A percentile compares a stretch with the other conserved stretches of the same genome.
phyloP scores from a whole-genome alignment of 2,888 invertebrate species.

The Orthonevra nobilis region DNA sequence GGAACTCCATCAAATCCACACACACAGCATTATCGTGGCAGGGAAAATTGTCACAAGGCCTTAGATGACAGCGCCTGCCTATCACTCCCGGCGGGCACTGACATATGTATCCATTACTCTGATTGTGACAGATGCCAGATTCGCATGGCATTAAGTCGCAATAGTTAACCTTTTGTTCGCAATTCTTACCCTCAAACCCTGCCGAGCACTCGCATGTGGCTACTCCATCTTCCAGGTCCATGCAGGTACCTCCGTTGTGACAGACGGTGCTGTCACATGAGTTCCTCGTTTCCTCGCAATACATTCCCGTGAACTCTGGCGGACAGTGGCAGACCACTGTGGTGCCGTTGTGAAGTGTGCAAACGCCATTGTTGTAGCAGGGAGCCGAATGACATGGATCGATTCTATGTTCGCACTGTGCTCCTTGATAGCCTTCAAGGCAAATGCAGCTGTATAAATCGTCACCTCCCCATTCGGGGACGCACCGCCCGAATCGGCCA shows the following conservation, averaged over 20 bases:
- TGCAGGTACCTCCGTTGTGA: constrained; percentile 79
- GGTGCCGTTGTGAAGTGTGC: constrained; percentile 76
- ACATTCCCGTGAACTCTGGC: constrained; percentile 80
- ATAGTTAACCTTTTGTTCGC: constrained; percentile 81
- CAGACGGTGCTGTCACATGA: constrained; percentile 75
- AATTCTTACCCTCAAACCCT: constrained; percentile 79
- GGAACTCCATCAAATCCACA: constrained; percentile 78
- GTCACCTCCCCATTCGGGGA: constrained; percentile 74
- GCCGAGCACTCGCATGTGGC: constrained; percentile 73
- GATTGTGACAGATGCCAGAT: constrained; percentile 79
- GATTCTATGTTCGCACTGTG: constrained; percentile 81
- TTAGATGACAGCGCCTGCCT: constrained; percentile 81
- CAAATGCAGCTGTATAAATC: constrained; percentile 81
- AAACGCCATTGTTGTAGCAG: constrained; percentile 82
- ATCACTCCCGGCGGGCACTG: constrained; percentile 81
- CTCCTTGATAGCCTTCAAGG: constrained; percentile 81
- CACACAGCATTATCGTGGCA: constrained; percentile 81
- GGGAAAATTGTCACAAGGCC: constrained; percentile 83
- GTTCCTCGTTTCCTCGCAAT: constrained; percentile 80
- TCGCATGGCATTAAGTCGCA: constrained; percentile 80
- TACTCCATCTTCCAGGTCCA: constrained; percentile 74
- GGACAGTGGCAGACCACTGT: constrained; percentile 80
- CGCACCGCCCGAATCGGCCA: constrained; percentile 76
- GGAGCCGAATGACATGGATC: constrained; percentile 81
- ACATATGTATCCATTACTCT: constrained; percentile 80